A percentile compares a stretch with the other conserved stretches of the same genome.
Evolutionary conservation across 2,797 vertebrate species (phyloP).

Genomic region (Harpagifer antarcticus): DNA sequence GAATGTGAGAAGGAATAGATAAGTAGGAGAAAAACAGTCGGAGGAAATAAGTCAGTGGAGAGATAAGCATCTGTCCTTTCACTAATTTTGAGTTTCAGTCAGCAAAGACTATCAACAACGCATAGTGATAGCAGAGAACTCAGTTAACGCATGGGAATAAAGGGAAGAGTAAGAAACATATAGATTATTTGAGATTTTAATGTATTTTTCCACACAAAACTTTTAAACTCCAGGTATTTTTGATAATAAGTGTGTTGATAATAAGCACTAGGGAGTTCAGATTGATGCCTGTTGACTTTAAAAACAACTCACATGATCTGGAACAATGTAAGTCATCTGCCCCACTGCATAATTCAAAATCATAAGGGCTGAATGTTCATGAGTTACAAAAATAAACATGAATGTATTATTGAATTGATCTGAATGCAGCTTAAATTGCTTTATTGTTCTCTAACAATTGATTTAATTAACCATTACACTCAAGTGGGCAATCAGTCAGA

Average conservation of each 20-base stretch:
- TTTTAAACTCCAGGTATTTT: slow-evolving; percentile 20
- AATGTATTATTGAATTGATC: slow-evolving; percentile 23
- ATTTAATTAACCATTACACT: slow-evolving; percentile 36
- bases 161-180: not conserved
- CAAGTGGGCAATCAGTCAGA: slow-evolving; percentile 16
- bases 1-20: slow-evolving; percentile 2
- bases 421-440: slow-evolving; percentile 20
- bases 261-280: slow-evolving; percentile 21
- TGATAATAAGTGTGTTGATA: slow-evolving; percentile 20
- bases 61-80: slow-evolving; percentile 31
- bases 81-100: slow-evolving; percentile 28
- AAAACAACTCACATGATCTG: slow-evolving; percentile 31
- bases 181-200: slow-evolving; percentile 16
- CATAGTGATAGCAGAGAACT: not conserved
- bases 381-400: slow-evolving; percentile 22
- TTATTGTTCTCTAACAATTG: slow-evolving; percentile 21
- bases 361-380: slow-evolving; percentile 4
- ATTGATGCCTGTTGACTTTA: slow-evolving; percentile 56
- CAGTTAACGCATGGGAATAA: not conserved
- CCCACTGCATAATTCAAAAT: slow-evolving; percentile 34
- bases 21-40: slow-evolving; percentile 1
- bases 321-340: slow-evolving; percentile 42
- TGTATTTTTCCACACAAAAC: slow-evolving; percentile 15
- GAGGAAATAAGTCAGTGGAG: slow-evolving; percentile 9
- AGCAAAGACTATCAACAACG: slow-evolving; percentile 26